phyloP scores from a whole-genome alignment of 2,888 invertebrate genomes.

The Ceraclea dissimilis region DNA sequence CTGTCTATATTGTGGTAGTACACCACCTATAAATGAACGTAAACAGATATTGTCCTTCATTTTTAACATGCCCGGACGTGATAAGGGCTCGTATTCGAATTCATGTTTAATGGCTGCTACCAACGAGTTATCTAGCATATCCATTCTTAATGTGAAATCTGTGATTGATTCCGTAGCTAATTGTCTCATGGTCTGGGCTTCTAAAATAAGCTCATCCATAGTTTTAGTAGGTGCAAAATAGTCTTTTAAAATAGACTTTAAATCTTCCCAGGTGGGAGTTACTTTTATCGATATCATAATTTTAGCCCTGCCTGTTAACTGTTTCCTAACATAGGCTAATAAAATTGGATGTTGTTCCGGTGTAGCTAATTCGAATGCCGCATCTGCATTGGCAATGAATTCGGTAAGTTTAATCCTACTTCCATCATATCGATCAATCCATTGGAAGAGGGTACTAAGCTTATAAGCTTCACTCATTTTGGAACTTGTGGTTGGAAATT shows the following conservation, averaged over 20 bases:
- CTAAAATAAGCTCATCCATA: neutral
- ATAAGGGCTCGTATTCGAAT: neutral
- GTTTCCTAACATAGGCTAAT: conserved; percentile 1
- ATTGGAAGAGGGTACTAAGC: neutral
- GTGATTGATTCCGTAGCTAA: conserved; percentile 1
- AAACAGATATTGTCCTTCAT: neutral
- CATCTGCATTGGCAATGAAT: conserved; percentile 4
- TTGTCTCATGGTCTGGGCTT: neutral
- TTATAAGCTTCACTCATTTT: neutral
- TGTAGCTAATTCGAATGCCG: conserved; percentile 1
- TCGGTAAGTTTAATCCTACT: neutral
- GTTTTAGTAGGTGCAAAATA: conserved; percentile 3
- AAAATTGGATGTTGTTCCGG: conserved; percentile 3
- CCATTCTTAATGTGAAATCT: conserved; percentile 6
- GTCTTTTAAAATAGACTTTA: too few relatives aligned
- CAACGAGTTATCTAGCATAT: neutral
- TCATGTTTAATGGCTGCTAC: conserved; percentile 3
- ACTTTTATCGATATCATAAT: neutral
- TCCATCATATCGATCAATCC: conserved; percentile 8
- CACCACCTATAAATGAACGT: too few relatives aligned
- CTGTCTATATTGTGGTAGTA: neutral
- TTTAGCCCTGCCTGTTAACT: neutral
- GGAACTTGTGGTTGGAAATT: too few relatives aligned
- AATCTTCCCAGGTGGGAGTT: too few relatives aligned
- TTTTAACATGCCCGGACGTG: neutral